Percentiles rank a stretch among this genome's conserved stretches.
phyloP scores from a whole-genome alignment of 92 coral and sea anemone species.

The Siderastrea siderea region DNA sequence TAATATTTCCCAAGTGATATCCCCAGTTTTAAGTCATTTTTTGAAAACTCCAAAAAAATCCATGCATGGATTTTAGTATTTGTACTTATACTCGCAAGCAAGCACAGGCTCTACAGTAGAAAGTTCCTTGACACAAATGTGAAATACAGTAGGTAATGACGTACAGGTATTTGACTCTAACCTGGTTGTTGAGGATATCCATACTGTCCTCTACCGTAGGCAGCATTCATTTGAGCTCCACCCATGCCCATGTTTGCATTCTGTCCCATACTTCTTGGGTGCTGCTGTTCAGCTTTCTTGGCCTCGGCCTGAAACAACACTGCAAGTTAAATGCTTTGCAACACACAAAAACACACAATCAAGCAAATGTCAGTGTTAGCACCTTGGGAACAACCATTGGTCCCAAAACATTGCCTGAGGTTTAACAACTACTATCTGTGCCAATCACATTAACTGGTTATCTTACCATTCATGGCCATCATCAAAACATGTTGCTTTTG shows the following conservation, averaged over 20 bases:
- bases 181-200: conserved; percentile 36
- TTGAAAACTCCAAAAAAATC: too few species aligned
- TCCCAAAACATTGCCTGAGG: too few species aligned
- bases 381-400: background rate
- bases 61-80: too few species aligned
- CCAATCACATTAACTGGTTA: too few species aligned
- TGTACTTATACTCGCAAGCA: too few species aligned
- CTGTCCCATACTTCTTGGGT: conserved; percentile 20
- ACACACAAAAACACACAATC: background rate
- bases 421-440: too few species aligned
- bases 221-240: conserved; percentile 34
- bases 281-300: conserved; percentile 49
- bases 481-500: too few species aligned
- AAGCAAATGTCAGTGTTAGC: background rate
- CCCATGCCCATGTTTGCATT: conserved; percentile 37
- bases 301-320: conserved; percentile 42
- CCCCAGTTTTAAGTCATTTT: too few species aligned
- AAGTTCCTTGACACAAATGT: background rate
- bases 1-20: too few species aligned
- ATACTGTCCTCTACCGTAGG: conserved; percentile 36
- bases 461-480: too few species aligned
- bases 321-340: conserved; percentile 17
- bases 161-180: background rate
- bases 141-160: background rate
- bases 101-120: background rate